These are phyloP conservation scores for Drosophila differens DNA, from an alignment of 2,888 invertebrate genomes.

Conservation along the genomic window DNA sequence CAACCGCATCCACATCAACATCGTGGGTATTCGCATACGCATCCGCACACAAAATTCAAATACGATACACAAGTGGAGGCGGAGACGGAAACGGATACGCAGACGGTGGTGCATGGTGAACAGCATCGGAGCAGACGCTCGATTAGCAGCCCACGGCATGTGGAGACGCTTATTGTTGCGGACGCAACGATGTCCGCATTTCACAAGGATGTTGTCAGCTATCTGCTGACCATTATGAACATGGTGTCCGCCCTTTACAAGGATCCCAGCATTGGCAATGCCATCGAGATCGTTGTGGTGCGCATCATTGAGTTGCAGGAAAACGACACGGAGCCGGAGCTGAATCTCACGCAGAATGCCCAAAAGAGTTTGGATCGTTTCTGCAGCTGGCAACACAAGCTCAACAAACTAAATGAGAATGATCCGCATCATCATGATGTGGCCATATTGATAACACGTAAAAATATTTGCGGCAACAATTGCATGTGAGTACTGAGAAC, in stretches of 20 bases:
- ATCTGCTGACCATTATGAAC: constrained; percentile 96
- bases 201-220: constrained; percentile 93
- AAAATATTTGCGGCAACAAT: constrained; percentile 89
- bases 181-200: constrained; percentile 95
- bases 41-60: constrained; percentile 62
- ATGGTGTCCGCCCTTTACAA: constrained; percentile 95
- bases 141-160: constrained; percentile 91
- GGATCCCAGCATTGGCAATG: constrained; percentile 95
- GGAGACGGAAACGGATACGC: not conserved
- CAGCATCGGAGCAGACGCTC: constrained; percentile 86
- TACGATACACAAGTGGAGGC: constrained; percentile 48
- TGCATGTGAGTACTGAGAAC: constrained; percentile 82
- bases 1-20: constrained; percentile 28
- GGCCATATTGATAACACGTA: constrained; percentile 93
- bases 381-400: constrained; percentile 92
- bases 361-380: constrained; percentile 93
- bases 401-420: constrained; percentile 91
- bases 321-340: constrained; percentile 87
- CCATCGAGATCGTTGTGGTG: constrained; percentile 95
- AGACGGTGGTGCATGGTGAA: constrained; percentile 23
- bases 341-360: constrained; percentile 92
- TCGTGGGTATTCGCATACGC: constrained; percentile 27
- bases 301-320: constrained; percentile 90
- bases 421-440: constrained; percentile 96
- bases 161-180: constrained; percentile 94